Conservation (phyloP, 1,140 invertebrate genomes). For the Drosophila kohkoa region DNA sequence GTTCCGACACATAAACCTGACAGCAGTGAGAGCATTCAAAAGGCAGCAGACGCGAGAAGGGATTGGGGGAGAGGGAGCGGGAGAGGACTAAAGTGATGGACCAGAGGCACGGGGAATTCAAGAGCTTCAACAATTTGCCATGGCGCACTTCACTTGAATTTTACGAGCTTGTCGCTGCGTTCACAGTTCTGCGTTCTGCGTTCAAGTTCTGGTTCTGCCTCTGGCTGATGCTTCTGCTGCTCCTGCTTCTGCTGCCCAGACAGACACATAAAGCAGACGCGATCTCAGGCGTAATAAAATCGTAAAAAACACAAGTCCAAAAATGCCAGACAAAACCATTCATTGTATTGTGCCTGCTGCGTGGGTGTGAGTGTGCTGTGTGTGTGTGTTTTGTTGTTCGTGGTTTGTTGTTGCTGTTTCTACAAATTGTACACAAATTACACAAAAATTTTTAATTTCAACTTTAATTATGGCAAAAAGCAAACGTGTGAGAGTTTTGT, state of each 20-base stretch:
- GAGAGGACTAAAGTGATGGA: not conserved
- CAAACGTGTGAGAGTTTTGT: slow-evolving; percentile 9
- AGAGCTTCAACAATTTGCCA: slow-evolving; percentile 30
- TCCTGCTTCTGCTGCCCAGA: slow-evolving; percentile 27
- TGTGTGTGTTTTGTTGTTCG: not conserved
- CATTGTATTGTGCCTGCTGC: not conserved
- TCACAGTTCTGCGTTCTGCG: slow-evolving; percentile 13
- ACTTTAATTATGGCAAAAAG: slow-evolving; percentile 66
- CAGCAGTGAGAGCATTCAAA: slow-evolving; percentile 5
- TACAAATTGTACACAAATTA: slow-evolving; percentile 67
- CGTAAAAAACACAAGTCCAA: slow-evolving; percentile 48
- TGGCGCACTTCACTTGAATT: slow-evolving; percentile 47
- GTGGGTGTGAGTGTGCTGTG: not conserved
- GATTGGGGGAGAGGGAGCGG: not conserved
- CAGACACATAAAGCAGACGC: slow-evolving; percentile 70
- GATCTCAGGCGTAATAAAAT: slow-evolving; percentile 55
- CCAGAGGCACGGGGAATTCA: not conserved
- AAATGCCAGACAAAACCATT: slow-evolving; percentile 32
- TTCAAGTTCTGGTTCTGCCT: not conserved
- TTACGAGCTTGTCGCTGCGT: slow-evolving; percentile 55
- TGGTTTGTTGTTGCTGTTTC: slow-evolving; percentile 8
- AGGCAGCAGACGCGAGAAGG: slow-evolving; percentile 7
- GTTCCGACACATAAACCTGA: slow-evolving; percentile 75
- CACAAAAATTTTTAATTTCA: slow-evolving; percentile 69
- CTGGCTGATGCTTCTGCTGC: not conserved